Conservation (phyloP, 2,888 invertebrate species). For the Nipponacmea schrenckii region DNA sequence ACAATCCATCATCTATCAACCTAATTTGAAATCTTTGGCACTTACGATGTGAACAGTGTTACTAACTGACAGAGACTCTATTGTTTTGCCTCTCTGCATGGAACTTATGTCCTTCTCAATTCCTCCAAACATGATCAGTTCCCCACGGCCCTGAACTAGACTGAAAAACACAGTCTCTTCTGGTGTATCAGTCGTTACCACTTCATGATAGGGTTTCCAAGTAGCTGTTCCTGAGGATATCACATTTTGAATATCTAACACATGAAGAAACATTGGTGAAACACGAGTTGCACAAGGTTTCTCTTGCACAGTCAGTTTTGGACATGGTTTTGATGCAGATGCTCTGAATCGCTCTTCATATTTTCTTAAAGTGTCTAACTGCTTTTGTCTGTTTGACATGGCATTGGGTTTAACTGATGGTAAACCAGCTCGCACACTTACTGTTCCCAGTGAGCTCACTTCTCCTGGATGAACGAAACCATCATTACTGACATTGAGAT, state of each 20-base stretch:
- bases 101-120: constrained; percentile 72
- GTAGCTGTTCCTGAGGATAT: constrained; percentile 69
- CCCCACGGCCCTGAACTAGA: constrained; percentile 88
- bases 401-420: constrained; percentile 68
- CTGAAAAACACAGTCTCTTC: constrained; percentile 92
- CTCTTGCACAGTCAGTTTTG: background rate
- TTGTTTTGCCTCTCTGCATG: constrained; percentile 54
- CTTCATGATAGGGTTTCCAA: constrained; percentile 61
- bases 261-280: constrained; percentile 80
- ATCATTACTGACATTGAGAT: background rate
- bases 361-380: constrained; percentile 75
- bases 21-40: constrained; percentile 13
- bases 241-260: constrained; percentile 80
- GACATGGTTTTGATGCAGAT: constrained; percentile 14
- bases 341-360: constrained; percentile 73
- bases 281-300: background rate
- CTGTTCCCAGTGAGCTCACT: constrained; percentile 23
- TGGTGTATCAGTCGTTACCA: constrained; percentile 70
- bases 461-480: background rate
- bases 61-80: constrained; percentile 42
- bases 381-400: constrained; percentile 72
- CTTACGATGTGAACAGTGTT: constrained; percentile 42
- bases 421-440: constrained; percentile 38
- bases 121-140: constrained; percentile 96
- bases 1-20: background rate